phyloP scores from a whole-genome alignment of 2,888 invertebrate species.

The Pinctada fucata region DNA sequence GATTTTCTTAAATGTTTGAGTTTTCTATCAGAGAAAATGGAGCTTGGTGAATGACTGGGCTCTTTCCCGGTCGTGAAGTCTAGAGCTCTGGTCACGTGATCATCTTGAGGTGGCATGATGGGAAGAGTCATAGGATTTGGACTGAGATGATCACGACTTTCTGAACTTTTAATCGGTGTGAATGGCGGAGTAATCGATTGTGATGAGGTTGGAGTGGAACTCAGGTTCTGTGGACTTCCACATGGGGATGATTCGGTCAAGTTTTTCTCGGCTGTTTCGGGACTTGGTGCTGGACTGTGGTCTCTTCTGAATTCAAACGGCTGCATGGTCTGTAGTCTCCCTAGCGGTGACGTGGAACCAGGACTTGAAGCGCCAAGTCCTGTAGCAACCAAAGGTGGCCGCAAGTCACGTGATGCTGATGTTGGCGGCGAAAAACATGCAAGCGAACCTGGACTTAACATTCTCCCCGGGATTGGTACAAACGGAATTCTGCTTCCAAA shows the following conservation, averaged over 20 bases:
- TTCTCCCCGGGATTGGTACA: constrained; percentile 58
- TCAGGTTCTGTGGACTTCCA: constrained; percentile 67
- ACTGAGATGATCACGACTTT: constrained; percentile 39
- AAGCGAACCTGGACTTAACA: constrained; percentile 62
- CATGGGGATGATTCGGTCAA: constrained; percentile 54
- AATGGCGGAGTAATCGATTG: constrained; percentile 60
- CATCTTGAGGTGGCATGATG: constrained; percentile 51
- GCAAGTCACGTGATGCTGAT: constrained; percentile 52
- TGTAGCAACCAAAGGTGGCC: constrained; percentile 58
- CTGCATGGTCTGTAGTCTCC: constrained; percentile 95
- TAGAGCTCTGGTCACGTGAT: constrained; percentile 62
- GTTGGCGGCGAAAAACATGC: constrained; percentile 60
- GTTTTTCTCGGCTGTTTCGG: constrained; percentile 48
- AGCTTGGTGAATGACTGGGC: constrained; percentile 45
- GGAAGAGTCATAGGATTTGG: constrained; percentile 54
- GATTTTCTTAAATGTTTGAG: constrained; percentile 77
- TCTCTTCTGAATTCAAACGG: constrained; percentile 90
- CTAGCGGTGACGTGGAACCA: constrained; percentile 86
- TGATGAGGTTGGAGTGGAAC: constrained; percentile 60
- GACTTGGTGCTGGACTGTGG: constrained; percentile 59
- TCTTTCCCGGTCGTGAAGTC: constrained; percentile 55
- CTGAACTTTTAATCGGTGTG: constrained; percentile 52
- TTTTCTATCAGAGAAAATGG: constrained; percentile 66
- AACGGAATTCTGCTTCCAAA: constrained; percentile 64
- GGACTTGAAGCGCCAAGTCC: constrained; percentile 77